phyloP scores from a whole-genome alignment of 2,888 invertebrate genomes.

The Lasioglossum leucozonium region DNA sequence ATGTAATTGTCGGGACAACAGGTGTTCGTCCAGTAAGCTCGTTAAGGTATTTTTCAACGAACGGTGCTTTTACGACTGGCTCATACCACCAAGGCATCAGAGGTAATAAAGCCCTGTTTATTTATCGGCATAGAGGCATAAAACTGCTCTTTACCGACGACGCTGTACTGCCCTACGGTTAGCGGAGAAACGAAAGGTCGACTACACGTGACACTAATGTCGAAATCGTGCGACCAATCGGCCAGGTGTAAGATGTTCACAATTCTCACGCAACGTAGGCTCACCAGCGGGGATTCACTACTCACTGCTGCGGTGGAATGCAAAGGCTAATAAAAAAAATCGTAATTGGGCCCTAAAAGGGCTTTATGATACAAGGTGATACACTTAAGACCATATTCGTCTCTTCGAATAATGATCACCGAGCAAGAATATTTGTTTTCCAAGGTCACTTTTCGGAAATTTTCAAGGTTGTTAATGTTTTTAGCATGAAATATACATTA shows the following conservation, averaged over 20 bases:
- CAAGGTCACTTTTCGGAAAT: too few relatives aligned
- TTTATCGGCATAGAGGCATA: neutral
- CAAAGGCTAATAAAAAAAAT: neutral
- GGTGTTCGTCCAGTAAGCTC: neutral
- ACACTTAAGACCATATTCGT: neutral
- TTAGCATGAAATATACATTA: too few relatives aligned
- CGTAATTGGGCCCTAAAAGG: neutral
- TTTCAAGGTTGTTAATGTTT: too few relatives aligned
- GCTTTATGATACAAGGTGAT: neutral
- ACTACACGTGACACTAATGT: neutral
- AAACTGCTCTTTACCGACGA: neutral
- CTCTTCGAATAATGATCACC: too few relatives aligned
- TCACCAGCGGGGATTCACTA: slow-evolving; percentile 2
- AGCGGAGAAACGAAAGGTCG: neutral
- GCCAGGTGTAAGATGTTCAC: neutral
- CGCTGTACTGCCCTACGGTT: too few relatives aligned
- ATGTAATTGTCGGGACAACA: slow-evolving; percentile 16
- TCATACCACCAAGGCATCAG: neutral
- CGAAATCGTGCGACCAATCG: neutral
- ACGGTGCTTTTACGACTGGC: slow-evolving; percentile 1
- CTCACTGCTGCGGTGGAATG: neutral
- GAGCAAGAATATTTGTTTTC: too few relatives aligned
- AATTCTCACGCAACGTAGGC: neutral
- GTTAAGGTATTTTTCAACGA: neutral
- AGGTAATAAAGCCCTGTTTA: neutral